A percentile compares a stretch with the other conserved stretches of the same genome.
Evolutionary conservation across 1,140 invertebrate species (phyloP).

Genomic region (Saccostrea echinata): DNA sequence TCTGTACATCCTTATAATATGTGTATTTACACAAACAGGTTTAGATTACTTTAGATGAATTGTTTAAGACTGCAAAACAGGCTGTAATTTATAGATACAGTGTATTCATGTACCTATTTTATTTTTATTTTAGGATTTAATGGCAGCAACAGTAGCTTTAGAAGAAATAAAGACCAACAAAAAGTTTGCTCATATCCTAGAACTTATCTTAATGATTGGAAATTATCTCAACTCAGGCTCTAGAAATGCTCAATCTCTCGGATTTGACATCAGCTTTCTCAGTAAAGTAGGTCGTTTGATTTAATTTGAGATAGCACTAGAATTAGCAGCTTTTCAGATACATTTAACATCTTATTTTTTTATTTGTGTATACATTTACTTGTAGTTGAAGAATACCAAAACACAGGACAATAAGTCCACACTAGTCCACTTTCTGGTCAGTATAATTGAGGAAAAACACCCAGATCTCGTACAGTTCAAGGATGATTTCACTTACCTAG

Average conservation of each 20-base stretch:
- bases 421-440: slow-evolving; percentile 94
- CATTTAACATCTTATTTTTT: not conserved
- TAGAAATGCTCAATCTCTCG: slow-evolving; percentile 94
- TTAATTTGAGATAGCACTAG: not conserved
- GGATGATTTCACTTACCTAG: slow-evolving; percentile 92
- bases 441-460: slow-evolving; percentile 93
- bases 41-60: too few species aligned
- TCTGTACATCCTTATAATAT: too few species aligned
- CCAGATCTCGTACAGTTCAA: slow-evolving; percentile 90
- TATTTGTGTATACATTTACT: not conserved
- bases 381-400: slow-evolving; percentile 94
- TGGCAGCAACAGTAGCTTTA: slow-evolving; percentile 95
- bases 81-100: too few species aligned
- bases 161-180: slow-evolving; percentile 95
- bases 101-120: not conserved
- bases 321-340: not conserved
- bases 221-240: slow-evolving; percentile 98
- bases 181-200: slow-evolving; percentile 95
- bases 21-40: too few species aligned
- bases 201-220: slow-evolving; percentile 93
- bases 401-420: slow-evolving; percentile 95
- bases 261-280: slow-evolving; percentile 97
- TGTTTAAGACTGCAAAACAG: too few species aligned
- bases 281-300: slow-evolving; percentile 87
- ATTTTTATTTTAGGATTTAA: slow-evolving; percentile 86